phyloP scores from a whole-genome alignment of 2,888 invertebrate species.

The Lasioglossum marginatum region DNA sequence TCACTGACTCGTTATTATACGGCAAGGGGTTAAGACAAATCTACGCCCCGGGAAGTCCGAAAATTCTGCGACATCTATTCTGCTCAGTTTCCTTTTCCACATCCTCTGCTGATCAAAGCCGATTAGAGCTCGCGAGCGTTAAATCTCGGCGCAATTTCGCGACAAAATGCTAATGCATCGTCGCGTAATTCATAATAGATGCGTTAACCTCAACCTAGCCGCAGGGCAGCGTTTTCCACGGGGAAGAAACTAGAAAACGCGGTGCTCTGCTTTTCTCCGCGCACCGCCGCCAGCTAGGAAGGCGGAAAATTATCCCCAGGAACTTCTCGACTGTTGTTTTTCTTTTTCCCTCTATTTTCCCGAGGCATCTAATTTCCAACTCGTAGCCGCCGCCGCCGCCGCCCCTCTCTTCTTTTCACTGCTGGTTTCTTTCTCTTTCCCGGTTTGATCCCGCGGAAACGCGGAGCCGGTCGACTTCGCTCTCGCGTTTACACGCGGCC shows the following conservation, averaged over 20 bases:
- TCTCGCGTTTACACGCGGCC: constrained; percentile 31
- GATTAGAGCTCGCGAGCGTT: too few species aligned
- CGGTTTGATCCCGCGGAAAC: background rate
- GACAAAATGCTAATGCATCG: constrained; percentile 13
- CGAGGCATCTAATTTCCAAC: constrained; percentile 53
- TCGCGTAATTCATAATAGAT: constrained; percentile 37
- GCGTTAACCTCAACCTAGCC: constrained; percentile 23
- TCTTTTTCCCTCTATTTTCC: constrained; percentile 31
- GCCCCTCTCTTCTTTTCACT: background rate
- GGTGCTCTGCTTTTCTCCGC: constrained; percentile 28
- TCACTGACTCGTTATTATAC: too few species aligned
- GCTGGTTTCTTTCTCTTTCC: background rate
- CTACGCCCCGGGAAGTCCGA: too few species aligned
- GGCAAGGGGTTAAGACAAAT: too few species aligned
- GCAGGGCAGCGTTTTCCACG: constrained; percentile 26
- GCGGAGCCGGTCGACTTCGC: background rate
- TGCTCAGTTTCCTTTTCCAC: too few species aligned
- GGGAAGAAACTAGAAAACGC: constrained; percentile 29
- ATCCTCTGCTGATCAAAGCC: too few species aligned
- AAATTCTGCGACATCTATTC: too few species aligned
- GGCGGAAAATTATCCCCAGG: constrained; percentile 58
- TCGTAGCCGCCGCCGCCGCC: background rate
- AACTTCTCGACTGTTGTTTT: constrained; percentile 45
- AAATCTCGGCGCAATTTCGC: too few species aligned
- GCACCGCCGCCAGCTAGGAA: constrained; percentile 36